A percentile compares a stretch with the other conserved stretches of the same genome.
Conservation (phyloP, 1,140 invertebrate species). For the Drosophila melanica region DNA sequence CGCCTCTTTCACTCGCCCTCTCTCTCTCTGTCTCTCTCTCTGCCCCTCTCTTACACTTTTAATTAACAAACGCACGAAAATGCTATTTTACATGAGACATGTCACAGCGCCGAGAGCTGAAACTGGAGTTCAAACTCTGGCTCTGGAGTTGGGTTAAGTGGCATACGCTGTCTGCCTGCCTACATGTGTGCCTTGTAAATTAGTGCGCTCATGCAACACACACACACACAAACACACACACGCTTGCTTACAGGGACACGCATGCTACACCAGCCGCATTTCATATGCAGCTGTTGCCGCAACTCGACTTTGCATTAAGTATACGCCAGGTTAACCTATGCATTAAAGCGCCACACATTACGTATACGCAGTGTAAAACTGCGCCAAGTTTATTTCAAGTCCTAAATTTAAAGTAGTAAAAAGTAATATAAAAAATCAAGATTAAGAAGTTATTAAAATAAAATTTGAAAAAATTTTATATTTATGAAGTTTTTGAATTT, state of each 20-base stretch:
- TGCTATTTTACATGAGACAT: conserved; percentile 69
- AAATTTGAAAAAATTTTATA: too few relatives aligned
- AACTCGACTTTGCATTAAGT: conserved; percentile 32
- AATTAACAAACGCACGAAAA: conserved; percentile 82
- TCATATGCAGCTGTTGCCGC: conserved; percentile 42
- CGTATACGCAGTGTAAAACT: conserved; percentile 15
- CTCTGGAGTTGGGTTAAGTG: conserved; percentile 31
- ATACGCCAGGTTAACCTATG: conserved; percentile 40
- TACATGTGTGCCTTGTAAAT: conserved; percentile 39
- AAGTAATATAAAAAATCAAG: too few relatives aligned
- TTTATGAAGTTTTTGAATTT: too few relatives aligned
- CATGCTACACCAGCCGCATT: conserved; percentile 29
- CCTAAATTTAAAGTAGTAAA: not conserved
- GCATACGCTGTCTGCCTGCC: conserved; percentile 39
- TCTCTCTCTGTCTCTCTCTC: not conserved
- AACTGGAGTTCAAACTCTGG: not conserved
- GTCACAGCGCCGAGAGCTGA: conserved; percentile 27
- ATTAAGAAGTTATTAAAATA: too few relatives aligned
- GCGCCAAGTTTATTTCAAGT: conserved; percentile 4
- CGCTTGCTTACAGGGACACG: conserved; percentile 15
- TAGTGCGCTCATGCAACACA: conserved; percentile 28
- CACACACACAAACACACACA: conserved; percentile 12
- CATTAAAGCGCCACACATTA: conserved; percentile 37
- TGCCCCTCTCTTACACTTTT: conserved; percentile 56
- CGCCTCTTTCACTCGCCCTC: not conserved